These are phyloP conservation scores for Otolemur garnettii DNA, from an alignment of 2,113 vertebrate species.

Conservation along the genomic window DNA sequence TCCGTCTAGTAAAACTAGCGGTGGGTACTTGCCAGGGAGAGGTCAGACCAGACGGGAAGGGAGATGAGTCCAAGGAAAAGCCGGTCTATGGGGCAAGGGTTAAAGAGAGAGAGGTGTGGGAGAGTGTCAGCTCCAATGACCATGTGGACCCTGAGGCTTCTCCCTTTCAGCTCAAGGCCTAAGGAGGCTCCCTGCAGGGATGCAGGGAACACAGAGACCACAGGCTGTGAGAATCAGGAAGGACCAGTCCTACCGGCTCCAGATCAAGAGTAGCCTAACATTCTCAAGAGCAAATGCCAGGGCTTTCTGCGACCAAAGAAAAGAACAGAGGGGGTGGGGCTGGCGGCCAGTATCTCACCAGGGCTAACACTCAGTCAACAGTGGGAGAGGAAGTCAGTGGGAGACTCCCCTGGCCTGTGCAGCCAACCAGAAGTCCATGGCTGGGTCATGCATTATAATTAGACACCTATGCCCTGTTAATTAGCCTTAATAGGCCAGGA, in stretches of 20 bases:
- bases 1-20: neutral
- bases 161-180: neutral
- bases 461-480: neutral
- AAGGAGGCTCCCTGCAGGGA: accelerated
- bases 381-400: neutral
- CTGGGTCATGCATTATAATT: neutral
- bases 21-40: neutral
- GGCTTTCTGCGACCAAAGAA: neutral
- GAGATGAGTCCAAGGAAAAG: neutral
- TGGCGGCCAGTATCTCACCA: neutral
- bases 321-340: neutral
- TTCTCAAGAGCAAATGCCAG: neutral
- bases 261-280: neutral
- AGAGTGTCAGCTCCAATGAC: neutral
- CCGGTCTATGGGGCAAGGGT: neutral
- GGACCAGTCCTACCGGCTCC: neutral
- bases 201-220: neutral
- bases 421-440: neutral
- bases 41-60: neutral
- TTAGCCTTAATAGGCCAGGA: neutral
- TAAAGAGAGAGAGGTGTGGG: constrained; percentile 1
- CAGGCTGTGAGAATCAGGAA: neutral
- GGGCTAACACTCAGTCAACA: neutral
- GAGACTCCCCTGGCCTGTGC: neutral
- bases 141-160: neutral